Percentiles rank a stretch among this genome's conserved stretches.
phyloP scores from a whole-genome alignment of 2,113 vertebrate genomes.

The Petrocephalus microphthalmus region DNA sequence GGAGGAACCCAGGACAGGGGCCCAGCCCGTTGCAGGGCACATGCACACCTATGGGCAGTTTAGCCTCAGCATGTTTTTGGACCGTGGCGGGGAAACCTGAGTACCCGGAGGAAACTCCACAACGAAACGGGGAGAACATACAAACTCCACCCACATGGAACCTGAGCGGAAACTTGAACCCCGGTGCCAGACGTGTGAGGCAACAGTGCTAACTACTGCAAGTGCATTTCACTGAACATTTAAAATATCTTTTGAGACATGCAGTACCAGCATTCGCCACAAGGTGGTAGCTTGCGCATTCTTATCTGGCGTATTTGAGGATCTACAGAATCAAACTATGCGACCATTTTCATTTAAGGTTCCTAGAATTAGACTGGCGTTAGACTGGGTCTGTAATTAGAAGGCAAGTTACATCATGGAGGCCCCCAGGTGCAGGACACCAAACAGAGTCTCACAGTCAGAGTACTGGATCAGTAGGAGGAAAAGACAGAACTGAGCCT shows the following conservation, averaged over 20 bases:
- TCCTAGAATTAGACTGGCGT: neutral
- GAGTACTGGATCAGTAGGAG: neutral
- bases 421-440: neutral
- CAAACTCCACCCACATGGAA: too few relatives aligned
- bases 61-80: too few relatives aligned
- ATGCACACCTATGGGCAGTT: too few relatives aligned
- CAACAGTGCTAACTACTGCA: too few relatives aligned
- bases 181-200: too few relatives aligned
- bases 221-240: neutral
- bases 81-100: too few relatives aligned
- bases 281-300: neutral
- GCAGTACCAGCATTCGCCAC: neutral
- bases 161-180: too few relatives aligned
- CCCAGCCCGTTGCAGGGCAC: too few relatives aligned
- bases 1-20: too few relatives aligned
- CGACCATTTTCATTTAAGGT: neutral
- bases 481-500: neutral
- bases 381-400: neutral
- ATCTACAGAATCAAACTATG: neutral
- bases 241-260: neutral
- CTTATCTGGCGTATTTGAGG: neutral
- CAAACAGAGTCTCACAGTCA: neutral
- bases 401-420: neutral
- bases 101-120: too few relatives aligned
- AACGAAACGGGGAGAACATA: too few relatives aligned